phyloP scores from a whole-genome alignment of 2,888 invertebrate species.

The Netelia inedita region DNA sequence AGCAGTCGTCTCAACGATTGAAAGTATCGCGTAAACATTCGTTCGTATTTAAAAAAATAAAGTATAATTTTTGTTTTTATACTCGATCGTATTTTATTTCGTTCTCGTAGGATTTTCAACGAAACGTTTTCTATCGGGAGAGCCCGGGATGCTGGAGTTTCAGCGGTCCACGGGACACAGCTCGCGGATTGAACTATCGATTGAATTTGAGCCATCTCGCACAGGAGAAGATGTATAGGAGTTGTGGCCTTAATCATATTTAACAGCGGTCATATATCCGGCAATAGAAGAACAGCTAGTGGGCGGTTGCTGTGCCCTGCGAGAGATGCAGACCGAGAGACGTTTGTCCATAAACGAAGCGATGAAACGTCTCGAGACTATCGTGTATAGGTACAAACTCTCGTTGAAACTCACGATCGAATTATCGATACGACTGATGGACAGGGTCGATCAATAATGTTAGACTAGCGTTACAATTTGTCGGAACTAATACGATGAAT shows the following conservation, averaged over 20 bases:
- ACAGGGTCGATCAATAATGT: conserved; percentile 25
- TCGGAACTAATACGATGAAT: neutral
- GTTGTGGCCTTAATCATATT: conserved; percentile 45
- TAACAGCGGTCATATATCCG: conserved; percentile 22
- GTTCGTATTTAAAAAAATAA: too few relatives aligned
- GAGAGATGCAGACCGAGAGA: neutral
- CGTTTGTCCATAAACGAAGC: neutral
- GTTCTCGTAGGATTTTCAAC: neutral
- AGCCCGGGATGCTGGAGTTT: neutral
- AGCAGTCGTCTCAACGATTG: too few relatives aligned
- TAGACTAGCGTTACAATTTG: conserved; percentile 1
- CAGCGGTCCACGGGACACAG: neutral
- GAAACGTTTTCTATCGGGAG: neutral
- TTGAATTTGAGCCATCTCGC: conserved; percentile 27
- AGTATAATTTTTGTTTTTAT: neutral
- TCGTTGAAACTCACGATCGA: conserved; percentile 6
- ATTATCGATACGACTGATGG: conserved; percentile 10
- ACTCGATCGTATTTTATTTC: neutral
- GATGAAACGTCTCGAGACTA: too few relatives aligned
- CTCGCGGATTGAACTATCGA: conserved; percentile 47
- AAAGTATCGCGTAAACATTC: too few relatives aligned
- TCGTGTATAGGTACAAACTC: conserved; percentile 3
- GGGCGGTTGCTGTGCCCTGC: neutral
- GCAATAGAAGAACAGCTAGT: neutral
- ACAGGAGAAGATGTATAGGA: conserved; percentile 3